A percentile compares a stretch with the other conserved stretches of the same genome.
These are phyloP conservation scores for Megaustenia siamemsis DNA, from an alignment of 2,888 invertebrate species.

Conservation along the genomic window DNA sequence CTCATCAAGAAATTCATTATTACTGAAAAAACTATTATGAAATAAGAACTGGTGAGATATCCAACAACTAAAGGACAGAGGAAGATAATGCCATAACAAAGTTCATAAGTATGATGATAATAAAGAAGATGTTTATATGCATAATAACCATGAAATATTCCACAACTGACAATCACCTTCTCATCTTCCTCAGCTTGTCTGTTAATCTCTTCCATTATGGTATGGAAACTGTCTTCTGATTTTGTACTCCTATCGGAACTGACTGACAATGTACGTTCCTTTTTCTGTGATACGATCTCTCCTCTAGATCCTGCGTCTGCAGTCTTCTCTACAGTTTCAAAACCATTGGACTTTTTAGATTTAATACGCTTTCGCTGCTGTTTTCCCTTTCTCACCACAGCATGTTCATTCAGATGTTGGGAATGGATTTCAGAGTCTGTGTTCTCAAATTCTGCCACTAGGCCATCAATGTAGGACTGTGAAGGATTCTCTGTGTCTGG, in stretches of 20 bases:
- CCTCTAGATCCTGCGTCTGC: neutral
- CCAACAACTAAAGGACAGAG: no score
- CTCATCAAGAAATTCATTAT: no score
- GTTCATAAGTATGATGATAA: no score
- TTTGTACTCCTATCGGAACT: slow-evolving; percentile 68
- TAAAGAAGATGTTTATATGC: no score
- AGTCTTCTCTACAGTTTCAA: slow-evolving; percentile 54
- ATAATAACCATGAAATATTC: no score
- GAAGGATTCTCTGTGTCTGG: slow-evolving; percentile 73
- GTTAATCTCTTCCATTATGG: slow-evolving; percentile 42
- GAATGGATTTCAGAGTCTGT: slow-evolving; percentile 34
- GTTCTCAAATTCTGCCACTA: slow-evolving; percentile 60
- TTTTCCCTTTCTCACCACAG: slow-evolving; percentile 55
- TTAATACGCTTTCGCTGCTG: slow-evolving; percentile 27
- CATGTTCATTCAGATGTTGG: slow-evolving; percentile 1
- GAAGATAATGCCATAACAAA: no score
- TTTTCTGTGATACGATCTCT: neutral
- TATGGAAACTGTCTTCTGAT: slow-evolving; percentile 63
- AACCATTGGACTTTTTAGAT: slow-evolving; percentile 60
- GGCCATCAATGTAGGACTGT: slow-evolving; percentile 65
- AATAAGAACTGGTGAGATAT: no score
- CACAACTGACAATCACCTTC: slow-evolving; percentile 21
- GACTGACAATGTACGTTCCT: slow-evolving; percentile 59
- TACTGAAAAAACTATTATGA: no score
- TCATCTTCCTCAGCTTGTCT: slow-evolving; percentile 50